These are phyloP conservation scores for Cuculus canorus DNA, from an alignment of 2,797 vertebrate genomes.

Conservation along the genomic window DNA sequence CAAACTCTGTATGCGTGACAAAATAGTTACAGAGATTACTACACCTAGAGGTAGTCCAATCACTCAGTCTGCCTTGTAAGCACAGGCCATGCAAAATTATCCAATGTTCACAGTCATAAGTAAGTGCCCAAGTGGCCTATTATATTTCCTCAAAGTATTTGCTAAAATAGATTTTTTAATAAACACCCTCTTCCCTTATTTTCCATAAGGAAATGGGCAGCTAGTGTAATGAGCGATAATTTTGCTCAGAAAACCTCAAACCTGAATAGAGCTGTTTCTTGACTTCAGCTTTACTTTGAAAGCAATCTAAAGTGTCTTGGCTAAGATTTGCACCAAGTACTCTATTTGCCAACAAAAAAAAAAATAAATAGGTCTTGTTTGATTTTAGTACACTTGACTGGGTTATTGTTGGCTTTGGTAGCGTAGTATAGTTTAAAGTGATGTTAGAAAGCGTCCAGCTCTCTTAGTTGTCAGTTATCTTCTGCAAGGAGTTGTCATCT, in stretches of 20 bases:
- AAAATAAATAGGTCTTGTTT: background rate
- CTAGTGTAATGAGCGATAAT: background rate
- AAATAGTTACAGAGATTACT: background rate
- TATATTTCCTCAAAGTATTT: background rate
- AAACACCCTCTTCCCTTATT: background rate
- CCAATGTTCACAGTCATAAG: background rate
- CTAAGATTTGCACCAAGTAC: background rate
- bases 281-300: background rate
- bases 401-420: background rate
- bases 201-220: background rate
- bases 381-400: background rate
- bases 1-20: background rate
- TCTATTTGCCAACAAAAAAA: background rate
- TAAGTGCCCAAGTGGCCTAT: background rate
- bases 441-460: background rate
- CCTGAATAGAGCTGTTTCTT: background rate
- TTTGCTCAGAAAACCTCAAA: background rate
- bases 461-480: background rate
- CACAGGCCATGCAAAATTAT: background rate
- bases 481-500: background rate
- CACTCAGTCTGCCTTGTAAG: background rate
- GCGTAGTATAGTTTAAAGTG: background rate
- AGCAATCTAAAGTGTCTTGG: background rate
- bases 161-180: background rate
- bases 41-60: rapidly evolving